Percentiles rank a stretch among this genome's conserved stretches.
These are phyloP conservation scores for Crypturellus tataupa DNA, from an alignment of 2,797 vertebrate genomes.

Conservation along the genomic window DNA sequence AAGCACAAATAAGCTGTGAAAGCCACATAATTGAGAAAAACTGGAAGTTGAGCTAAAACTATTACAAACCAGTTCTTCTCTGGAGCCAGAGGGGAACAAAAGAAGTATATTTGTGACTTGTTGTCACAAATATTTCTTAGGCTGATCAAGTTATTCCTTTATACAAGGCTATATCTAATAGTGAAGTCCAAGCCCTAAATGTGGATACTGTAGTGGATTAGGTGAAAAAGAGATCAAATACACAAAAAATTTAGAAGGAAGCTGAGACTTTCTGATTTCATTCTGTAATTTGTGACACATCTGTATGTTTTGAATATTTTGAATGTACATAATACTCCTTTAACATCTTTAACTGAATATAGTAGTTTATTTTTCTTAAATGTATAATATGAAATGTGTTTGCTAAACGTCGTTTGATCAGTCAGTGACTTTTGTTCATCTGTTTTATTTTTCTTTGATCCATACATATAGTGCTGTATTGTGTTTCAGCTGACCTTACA, in stretches of 20 bases:
- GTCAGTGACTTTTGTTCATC: background rate
- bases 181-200: background rate
- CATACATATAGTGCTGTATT: background rate
- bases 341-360: background rate
- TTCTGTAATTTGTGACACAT: background rate
- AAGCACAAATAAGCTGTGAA: background rate
- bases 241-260: background rate
- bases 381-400: background rate
- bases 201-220: background rate
- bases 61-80: fast-evolving
- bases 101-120: background rate
- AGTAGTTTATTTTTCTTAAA: background rate
- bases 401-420: background rate
- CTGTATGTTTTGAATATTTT: background rate
- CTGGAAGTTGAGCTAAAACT: background rate
- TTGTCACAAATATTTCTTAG: background rate
- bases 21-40: background rate
- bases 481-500: background rate
- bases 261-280: background rate
- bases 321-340: background rate
- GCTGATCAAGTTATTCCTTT: background rate
- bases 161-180: background rate
- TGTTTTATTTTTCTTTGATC: background rate
- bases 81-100: background rate
- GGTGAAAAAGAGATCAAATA: background rate